phyloP scores from a whole-genome alignment of 2,113 vertebrate genomes.

The Oreochromis aureus region DNA sequence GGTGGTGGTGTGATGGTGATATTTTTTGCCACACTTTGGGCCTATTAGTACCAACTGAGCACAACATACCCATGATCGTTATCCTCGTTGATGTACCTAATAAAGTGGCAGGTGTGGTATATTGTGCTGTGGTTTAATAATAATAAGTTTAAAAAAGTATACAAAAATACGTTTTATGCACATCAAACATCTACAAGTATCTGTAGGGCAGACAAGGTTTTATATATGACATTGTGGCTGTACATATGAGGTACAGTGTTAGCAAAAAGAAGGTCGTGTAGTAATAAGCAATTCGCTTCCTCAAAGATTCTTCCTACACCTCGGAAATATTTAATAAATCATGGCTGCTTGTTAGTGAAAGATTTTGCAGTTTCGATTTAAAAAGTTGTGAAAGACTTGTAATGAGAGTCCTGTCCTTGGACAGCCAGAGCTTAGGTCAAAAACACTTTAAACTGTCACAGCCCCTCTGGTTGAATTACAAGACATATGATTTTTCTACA shows the following conservation, averaged over 20 bases:
- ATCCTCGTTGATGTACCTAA: background rate
- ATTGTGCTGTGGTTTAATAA: background rate
- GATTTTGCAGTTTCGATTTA: background rate
- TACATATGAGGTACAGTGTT: background rate
- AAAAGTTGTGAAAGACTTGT: background rate
- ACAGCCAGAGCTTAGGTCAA: background rate
- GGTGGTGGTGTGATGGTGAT: background rate
- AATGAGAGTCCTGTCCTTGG: background rate
- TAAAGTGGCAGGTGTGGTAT: background rate
- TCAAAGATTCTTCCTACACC: background rate
- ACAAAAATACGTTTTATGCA: background rate
- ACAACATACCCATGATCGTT: background rate
- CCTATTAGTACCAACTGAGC: background rate
- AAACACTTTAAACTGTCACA: background rate
- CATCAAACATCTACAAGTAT: background rate
- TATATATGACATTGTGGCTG: background rate
- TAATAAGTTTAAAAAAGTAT: background rate
- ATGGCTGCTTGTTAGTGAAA: background rate
- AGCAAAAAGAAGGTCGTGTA: background rate
- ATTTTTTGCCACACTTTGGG: background rate
- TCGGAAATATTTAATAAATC: background rate
- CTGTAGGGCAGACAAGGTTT: constrained; percentile 4
- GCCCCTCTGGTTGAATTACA: background rate
- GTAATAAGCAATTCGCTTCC: background rate
- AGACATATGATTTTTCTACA: background rate